Base-by-base conservation (phyloP, 2,113 vertebrate species). In the Rhinolophus ferrumequinum region DNA sequence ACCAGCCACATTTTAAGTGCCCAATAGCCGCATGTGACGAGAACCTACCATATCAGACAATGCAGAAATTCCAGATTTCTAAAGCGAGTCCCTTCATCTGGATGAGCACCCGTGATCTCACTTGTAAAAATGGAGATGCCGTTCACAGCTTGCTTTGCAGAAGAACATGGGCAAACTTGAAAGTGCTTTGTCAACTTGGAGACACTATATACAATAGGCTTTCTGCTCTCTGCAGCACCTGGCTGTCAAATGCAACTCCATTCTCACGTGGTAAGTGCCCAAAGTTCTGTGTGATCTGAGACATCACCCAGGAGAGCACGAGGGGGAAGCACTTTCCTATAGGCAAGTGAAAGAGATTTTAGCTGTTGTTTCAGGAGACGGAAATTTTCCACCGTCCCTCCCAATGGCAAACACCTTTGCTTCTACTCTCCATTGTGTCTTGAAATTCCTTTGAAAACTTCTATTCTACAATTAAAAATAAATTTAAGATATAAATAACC, bases 81-180 rank as follows among this genome's bases (percentile, higher is more conserved):
- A 60, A 96, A 97, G 16, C 8, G 72, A 66, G 66, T 21, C 15
- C 41, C 56, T 18, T 88, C 9, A 50, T 72, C 22, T 75, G 69
- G 56, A 52, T n/a, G 41, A 84, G 35, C 58, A 41, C 94, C 60
- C 50, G 3, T 66, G 58, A 70, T 58, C 6, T 94, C 52, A 60
- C 69, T 79, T 90, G 73, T 83, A 81, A 95, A 88, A 90, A n/a
- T 12, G 24, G 54, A 54, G 69, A 72, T 50, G 21, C 73, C 3
- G 52, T 94, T 33, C 58, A 47, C 67, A 18, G 14, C 30, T 91
- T 82, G 70, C 44, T 70, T 93, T 96, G 8, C 15, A 70, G 38
- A 94, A 80, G 56, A 58, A 93, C 93, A 90, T 50, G 70, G 88
- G 72, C 77, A 62, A 86, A 80, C 26, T 76, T 80, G 70, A 76